Conservation (phyloP, 2,797 vertebrate species). For the Pseudopleuronectes americanus region DNA sequence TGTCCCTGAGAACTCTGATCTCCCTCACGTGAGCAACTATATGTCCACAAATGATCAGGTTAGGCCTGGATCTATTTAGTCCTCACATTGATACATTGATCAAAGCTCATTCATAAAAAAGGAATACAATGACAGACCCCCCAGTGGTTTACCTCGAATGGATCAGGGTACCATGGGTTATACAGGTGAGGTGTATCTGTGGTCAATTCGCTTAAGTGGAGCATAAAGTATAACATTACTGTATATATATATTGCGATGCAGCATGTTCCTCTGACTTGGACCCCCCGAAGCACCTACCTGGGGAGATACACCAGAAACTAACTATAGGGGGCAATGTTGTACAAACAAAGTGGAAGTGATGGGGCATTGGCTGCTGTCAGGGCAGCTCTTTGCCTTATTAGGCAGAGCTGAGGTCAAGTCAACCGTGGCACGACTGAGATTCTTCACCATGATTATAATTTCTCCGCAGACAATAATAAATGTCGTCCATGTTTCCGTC, state of each 20-base stretch:
- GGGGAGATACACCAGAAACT: constrained; percentile 35
- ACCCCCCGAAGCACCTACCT: neutral
- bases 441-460: constrained; percentile 56
- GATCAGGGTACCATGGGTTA: constrained; percentile 63
- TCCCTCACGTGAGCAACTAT: accelerated
- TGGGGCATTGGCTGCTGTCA: constrained; percentile 19
- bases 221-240: constrained; percentile 71
- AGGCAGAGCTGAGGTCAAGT: constrained; percentile 61
- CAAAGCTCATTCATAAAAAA: neutral
- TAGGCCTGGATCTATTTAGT: neutral
- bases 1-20: accelerated
- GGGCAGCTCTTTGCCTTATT: constrained; percentile 22
- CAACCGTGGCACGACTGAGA: constrained; percentile 47
- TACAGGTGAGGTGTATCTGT: constrained; percentile 59
- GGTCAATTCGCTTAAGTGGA: constrained; percentile 60
- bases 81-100: neutral
- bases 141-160: constrained; percentile 57
- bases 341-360: constrained; percentile 60
- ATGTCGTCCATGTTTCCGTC: constrained; percentile 39
- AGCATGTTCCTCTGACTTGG: constrained; percentile 56
- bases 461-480: constrained; percentile 56
- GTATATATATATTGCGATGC: constrained; percentile 42
- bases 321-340: constrained; percentile 84
- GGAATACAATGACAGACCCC: constrained; percentile 6
- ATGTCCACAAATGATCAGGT: neutral